phyloP scores from a whole-genome alignment of 1,140 invertebrate species.

The Druon quercuslanigerum region DNA sequence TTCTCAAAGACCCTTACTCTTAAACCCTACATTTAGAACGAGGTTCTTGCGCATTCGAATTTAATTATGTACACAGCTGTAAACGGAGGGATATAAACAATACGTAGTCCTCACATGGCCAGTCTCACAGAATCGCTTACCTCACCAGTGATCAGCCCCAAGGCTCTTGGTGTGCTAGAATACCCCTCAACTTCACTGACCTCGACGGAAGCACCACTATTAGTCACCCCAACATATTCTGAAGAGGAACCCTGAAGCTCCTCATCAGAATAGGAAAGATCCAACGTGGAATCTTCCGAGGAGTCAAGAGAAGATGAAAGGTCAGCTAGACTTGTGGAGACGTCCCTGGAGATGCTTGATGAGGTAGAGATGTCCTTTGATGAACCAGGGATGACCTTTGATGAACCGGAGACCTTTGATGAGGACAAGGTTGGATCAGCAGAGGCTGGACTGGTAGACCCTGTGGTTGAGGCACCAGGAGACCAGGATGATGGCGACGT shows the following conservation, averaged over 20 bases:
- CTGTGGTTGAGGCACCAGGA: constrained; percentile 49
- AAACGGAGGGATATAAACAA: constrained; percentile 29
- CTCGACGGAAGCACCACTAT: constrained; percentile 58
- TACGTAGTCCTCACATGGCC: constrained; percentile 51
- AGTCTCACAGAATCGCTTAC: constrained; percentile 51
- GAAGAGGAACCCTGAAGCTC: constrained; percentile 44
- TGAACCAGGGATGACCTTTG: constrained; percentile 32
- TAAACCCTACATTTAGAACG: constrained; percentile 35
- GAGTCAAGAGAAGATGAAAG: constrained; percentile 27
- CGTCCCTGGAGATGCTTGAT: constrained; percentile 17
- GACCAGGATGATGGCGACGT: constrained; percentile 34
- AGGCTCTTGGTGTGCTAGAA: constrained; percentile 57
- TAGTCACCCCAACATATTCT: constrained; percentile 53
- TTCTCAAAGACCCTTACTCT: constrained; percentile 34
- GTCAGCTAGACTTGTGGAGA: constrained; percentile 9
- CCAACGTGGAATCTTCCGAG: constrained; percentile 43
- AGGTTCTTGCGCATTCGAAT: constrained; percentile 32
- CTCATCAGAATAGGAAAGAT: constrained; percentile 39
- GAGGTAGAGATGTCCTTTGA: constrained; percentile 29
- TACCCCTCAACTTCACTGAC: constrained; percentile 59
- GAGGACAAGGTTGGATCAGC: constrained; percentile 8
- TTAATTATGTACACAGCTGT: constrained; percentile 29
- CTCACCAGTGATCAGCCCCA: constrained; percentile 48
- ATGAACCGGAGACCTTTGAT: constrained; percentile 37
- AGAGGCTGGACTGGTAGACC: neutral